These are phyloP conservation scores for Cynoglossus semilaevis DNA, from an alignment of 2,113 vertebrate genomes.

Conservation along the genomic window DNA sequence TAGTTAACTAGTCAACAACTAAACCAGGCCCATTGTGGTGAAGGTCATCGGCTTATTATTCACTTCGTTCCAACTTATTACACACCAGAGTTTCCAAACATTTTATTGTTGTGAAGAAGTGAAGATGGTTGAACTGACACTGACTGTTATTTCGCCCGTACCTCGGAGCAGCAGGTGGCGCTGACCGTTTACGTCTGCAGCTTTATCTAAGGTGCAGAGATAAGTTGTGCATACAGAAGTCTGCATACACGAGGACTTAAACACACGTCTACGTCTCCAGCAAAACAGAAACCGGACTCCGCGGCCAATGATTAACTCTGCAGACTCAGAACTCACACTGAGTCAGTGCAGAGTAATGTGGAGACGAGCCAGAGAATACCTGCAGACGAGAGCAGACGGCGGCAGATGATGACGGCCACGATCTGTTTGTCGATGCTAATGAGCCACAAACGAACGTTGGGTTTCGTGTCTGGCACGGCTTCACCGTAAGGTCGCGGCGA, in stretches of 20 bases:
- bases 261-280: conserved; percentile 30
- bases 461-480: not conserved
- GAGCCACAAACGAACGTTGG: not conserved
- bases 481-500: not conserved
- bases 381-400: conserved; percentile 5
- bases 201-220: conserved; percentile 59
- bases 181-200: conserved; percentile 51
- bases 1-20: too few species aligned
- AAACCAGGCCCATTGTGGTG: too few species aligned
- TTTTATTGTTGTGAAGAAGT: too few species aligned
- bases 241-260: conserved; percentile 31
- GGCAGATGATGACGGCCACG: not conserved
- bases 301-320: conserved; percentile 63
- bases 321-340: conserved; percentile 15
- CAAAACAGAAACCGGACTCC: conserved; percentile 33
- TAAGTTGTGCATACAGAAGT: conserved; percentile 59
- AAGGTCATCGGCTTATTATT: too few species aligned
- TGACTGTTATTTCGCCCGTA: conserved; percentile 41
- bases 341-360: conserved; percentile 39
- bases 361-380: conserved; percentile 53
- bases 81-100: too few species aligned
- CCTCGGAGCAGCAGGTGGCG: conserved; percentile 28
- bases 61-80: too few species aligned
- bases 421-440: not conserved
- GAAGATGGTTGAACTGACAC: conserved; percentile 22